Conservation (phyloP, 2,797 vertebrate species). For the Lagodon rhomboides region DNA sequence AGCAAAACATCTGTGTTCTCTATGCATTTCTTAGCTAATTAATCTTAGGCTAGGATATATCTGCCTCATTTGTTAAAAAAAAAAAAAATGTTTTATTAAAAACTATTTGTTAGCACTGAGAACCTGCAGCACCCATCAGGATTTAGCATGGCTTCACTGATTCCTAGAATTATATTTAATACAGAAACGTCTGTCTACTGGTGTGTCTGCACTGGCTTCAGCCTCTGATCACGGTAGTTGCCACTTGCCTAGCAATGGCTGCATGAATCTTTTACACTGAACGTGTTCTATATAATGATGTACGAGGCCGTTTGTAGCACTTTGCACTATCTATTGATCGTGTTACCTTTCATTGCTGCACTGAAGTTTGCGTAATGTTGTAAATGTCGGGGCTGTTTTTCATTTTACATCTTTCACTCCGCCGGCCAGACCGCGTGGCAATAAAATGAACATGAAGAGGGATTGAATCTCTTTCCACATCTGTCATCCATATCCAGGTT, state of each 20-base stretch:
- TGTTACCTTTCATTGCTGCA: constrained; percentile 57
- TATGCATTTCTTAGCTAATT: neutral
- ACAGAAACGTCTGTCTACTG: neutral
- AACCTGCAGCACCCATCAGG: neutral
- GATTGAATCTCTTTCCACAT: constrained; percentile 55
- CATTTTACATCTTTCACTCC: constrained; percentile 56
- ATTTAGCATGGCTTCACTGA: neutral
- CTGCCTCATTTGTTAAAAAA: too few species aligned
- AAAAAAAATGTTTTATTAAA: too few species aligned
- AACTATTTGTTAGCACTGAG: neutral
- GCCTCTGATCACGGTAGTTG: neutral
- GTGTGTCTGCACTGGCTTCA: neutral
- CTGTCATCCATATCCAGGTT: constrained; percentile 53
- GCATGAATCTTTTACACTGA: constrained; percentile 16
- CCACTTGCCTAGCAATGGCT: neutral
- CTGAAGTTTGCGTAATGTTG: constrained; percentile 58
- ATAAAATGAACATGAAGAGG: constrained; percentile 67
- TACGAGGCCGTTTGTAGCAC: constrained; percentile 29
- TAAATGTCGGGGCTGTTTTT: constrained; percentile 69
- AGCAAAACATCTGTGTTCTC: neutral
- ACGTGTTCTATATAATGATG: constrained; percentile 32
- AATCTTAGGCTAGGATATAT: too few species aligned
- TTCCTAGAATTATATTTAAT: neutral
- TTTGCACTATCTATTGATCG: constrained; percentile 62
- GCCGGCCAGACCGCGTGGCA: constrained; percentile 15